These are phyloP conservation scores for Tholera decimalis DNA, from an alignment of 2,888 invertebrate species.

Conservation along the genomic window DNA sequence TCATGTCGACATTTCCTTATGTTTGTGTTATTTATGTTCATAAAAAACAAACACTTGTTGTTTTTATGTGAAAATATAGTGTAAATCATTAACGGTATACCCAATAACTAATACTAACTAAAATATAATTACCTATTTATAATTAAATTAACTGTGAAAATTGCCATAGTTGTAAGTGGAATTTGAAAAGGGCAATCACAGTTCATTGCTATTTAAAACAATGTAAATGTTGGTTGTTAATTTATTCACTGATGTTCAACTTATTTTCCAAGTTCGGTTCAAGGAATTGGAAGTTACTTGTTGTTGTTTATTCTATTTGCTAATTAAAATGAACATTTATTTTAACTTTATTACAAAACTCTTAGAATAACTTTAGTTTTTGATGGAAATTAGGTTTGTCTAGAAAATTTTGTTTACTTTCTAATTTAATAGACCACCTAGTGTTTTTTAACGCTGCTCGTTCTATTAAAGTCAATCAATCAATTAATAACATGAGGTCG, in stretches of 20 bases:
- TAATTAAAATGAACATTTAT: conserved; percentile 24
- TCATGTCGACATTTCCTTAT: too few species aligned
- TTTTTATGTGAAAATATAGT: too few species aligned
- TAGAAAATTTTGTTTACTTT: background rate
- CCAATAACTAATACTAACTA: background rate
- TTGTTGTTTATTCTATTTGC: conserved; percentile 17
- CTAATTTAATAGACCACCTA: background rate
- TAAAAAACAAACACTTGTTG: too few species aligned
- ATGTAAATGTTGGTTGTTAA: conserved; percentile 2
- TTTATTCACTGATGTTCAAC: background rate
- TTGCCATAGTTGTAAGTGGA: conserved; percentile 1
- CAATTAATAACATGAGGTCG: background rate
- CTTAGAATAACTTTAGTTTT: background rate
- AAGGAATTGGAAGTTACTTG: conserved; percentile 16
- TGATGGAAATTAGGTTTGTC: background rate
- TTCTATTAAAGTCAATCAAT: background rate
- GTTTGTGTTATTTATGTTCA: too few species aligned
- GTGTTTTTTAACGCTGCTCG: background rate
- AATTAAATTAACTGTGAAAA: conserved; percentile 1
- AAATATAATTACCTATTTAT: conserved; percentile 30
- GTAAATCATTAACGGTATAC: background rate
- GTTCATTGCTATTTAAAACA: conserved; percentile 13
- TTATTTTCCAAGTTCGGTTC: conserved; percentile 1
- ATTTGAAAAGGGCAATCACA: background rate
- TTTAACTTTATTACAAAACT: conserved; percentile 5